Base-by-base conservation (phyloP, 2,888 invertebrate species). In the Acleris holmiana region DNA sequence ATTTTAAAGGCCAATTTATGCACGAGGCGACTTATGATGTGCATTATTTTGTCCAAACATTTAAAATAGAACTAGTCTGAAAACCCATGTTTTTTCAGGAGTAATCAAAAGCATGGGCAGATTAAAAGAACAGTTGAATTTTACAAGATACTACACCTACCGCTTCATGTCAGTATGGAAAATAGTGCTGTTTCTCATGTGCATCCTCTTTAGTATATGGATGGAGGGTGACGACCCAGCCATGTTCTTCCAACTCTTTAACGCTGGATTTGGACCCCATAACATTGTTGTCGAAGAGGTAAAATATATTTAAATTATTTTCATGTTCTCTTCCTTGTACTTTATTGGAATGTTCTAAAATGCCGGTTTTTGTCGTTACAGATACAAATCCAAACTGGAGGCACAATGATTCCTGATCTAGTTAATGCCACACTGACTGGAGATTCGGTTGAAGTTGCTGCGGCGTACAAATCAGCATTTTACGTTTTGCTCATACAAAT, bases 101-200 rank as follows among this genome's bases (percentile, higher is more conserved):
- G 89, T 96, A 68, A 94, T 98, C 54, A 95, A 96, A 79, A 94
- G 94, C 49, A 90, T 97, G 75, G 97, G 96, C 10, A 94, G 95
- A 80, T 93, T 97, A 54, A 97, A 97, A 80, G 96, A 96, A 59
- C 95, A 97, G 60, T 91, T 99, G 69, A 95, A 94, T 68, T 90
- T 94, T 61, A 96, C 97, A 1, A 94, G 98, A 56, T 98, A 98
- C 79, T 98, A 98, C 85, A 96, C 95, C 2, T 98, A 98, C 86
- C 95, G 98, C 76, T 97, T 98, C 79, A 94, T 99, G 59, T 97
- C 98, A 0, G 85, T 97, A 0, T 99, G 98, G 98, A 99, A 99
- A 91, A 96, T 98, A 61, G 61, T 94, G 7, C 71, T 96, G 46
- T 98, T 98, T 81, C 93, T 98, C 66, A 91, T 96, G 74, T 94